These are phyloP conservation scores for Spilogale gracilis DNA, from an alignment of 2,113 vertebrate species.

Conservation along the genomic window DNA sequence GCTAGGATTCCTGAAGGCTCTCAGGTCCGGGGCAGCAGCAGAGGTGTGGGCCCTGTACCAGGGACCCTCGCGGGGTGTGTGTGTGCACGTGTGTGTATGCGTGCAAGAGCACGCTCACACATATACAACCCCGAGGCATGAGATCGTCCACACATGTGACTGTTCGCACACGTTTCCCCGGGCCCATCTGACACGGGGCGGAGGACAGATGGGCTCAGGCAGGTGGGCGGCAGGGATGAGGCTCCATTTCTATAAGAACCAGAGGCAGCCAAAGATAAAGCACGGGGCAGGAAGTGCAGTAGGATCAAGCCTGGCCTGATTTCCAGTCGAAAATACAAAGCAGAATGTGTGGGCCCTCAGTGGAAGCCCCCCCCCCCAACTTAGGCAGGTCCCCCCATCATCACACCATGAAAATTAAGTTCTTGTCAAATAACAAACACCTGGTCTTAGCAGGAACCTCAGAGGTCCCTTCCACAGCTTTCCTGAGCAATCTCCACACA, in stretches of 20 bases:
- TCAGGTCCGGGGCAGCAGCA: neutral
- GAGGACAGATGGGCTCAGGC: neutral
- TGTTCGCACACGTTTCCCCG: neutral
- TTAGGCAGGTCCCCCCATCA: fast-evolving
- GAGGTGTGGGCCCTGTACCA: neutral
- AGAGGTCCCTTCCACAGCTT: neutral
- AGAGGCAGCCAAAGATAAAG: neutral
- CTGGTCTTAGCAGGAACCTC: neutral
- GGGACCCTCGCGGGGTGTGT: neutral
- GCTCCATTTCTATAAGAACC: neutral
- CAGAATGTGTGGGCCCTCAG: neutral
- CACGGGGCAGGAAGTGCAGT: fast-evolving
- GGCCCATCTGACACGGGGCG: neutral
- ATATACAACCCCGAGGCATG: no score
- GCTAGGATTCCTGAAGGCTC: neutral
- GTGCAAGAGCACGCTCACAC: no score
- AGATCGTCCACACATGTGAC: neutral
- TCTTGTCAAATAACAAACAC: neutral
- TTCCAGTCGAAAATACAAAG: neutral
- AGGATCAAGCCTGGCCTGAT: neutral
- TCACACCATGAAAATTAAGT: neutral
- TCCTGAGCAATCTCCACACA: neutral
- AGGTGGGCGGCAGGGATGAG: neutral
- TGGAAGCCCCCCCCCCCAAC: fast-evolving
- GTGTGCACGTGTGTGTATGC: no score